Conservation (phyloP, 2,888 invertebrate genomes). For the Bembecia ichneumoniformis region DNA sequence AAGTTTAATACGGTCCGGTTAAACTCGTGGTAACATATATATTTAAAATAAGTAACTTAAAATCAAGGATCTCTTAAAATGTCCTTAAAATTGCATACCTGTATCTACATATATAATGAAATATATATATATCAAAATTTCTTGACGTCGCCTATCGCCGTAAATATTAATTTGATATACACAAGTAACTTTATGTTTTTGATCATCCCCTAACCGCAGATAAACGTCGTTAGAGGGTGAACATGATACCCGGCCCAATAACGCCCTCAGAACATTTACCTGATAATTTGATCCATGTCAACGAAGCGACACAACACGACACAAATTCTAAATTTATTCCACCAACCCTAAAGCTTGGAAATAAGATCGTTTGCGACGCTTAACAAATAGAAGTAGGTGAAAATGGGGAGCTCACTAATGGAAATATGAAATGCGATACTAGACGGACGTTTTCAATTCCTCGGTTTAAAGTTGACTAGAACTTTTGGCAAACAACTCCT, state of each 20-base stretch:
- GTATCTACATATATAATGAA: too few relatives aligned
- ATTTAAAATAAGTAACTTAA: too few relatives aligned
- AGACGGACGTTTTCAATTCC: constrained; percentile 49
- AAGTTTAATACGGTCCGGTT: too few relatives aligned
- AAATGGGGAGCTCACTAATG: constrained; percentile 41
- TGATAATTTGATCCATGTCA: constrained; percentile 21
- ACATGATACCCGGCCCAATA: constrained; percentile 27
- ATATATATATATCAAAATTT: too few relatives aligned
- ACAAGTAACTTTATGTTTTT: neutral
- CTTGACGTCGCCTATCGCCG: too few relatives aligned
- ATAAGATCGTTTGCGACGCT: neutral
- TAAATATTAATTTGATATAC: too few relatives aligned
- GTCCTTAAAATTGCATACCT: too few relatives aligned
- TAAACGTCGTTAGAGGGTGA: constrained; percentile 31
- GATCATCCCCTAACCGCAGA: constrained; percentile 17
- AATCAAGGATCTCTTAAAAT: too few relatives aligned
- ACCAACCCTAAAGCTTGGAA: neutral
- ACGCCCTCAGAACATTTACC: constrained; percentile 25
- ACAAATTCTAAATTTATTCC: neutral
- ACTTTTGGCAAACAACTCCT: too few relatives aligned
- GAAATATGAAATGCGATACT: constrained; percentile 58
- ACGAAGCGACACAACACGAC: neutral
- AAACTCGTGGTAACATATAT: too few relatives aligned
- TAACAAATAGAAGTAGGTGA: constrained; percentile 13
- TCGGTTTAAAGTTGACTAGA: constrained; percentile 16